Conservation (phyloP, 2,113 vertebrate species). For the Oreochromis tanganicae region DNA sequence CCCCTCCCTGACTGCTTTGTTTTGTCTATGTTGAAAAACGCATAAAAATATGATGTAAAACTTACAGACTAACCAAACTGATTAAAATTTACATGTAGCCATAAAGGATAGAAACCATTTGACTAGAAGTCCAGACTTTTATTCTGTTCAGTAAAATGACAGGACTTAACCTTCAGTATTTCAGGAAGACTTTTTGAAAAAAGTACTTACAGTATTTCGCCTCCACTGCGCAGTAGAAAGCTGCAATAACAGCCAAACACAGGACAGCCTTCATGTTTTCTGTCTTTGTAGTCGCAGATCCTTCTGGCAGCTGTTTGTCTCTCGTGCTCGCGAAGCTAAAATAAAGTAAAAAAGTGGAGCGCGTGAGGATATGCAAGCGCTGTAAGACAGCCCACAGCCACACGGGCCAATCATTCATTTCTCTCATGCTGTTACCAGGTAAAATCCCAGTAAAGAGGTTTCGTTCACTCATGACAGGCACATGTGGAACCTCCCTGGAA, state of each 20-base stretch:
- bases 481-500: background rate
- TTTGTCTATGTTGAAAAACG: fast-evolving
- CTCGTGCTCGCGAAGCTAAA: fast-evolving
- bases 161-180: background rate
- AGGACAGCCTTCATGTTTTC: background rate
- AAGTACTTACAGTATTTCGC: constrained; percentile 6
- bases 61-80: background rate
- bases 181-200: background rate
- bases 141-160: fast-evolving
- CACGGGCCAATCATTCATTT: constrained; percentile 22
- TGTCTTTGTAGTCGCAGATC: fast-evolving
- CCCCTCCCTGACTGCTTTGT: fast-evolving
- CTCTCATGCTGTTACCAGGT: constrained; percentile 24
- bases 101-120: fast-evolving
- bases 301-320: fast-evolving
- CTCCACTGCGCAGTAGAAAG: background rate
- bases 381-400: background rate
- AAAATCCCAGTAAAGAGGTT: constrained; percentile 3
- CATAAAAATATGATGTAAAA: background rate
- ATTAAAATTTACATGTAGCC: fast-evolving
- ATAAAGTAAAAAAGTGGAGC: background rate
- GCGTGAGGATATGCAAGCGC: background rate
- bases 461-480: background rate
- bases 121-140: background rate
- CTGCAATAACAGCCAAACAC: fast-evolving